Evolutionary conservation across 2,888 invertebrate genomes (phyloP).

Genomic region (Labia minor): DNA sequence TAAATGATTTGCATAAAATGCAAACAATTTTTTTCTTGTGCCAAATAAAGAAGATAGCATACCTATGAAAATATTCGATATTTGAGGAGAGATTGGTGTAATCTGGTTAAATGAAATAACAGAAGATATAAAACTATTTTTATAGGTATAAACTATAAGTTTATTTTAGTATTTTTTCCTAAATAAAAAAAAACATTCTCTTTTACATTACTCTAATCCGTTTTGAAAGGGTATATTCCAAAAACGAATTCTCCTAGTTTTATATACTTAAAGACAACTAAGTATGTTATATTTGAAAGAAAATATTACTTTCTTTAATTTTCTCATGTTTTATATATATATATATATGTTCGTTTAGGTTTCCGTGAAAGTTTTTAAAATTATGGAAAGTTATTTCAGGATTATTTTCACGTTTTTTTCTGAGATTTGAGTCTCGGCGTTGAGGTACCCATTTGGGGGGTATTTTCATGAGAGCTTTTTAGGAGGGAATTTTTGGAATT

Average conservation of each 20-base stretch:
- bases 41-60: not conserved
- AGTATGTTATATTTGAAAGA: not conserved
- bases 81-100: not conserved
- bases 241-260: not conserved
- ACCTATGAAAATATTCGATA: not conserved
- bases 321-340: not conserved
- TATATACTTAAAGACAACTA: not conserved
- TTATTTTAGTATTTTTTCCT: not conserved
- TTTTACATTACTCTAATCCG: not conserved
- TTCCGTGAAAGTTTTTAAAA: no score
- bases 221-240: not conserved
- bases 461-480: no score
- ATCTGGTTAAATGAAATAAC: not conserved
- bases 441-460: no score
- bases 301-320: not conserved
- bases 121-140: slow-evolving; percentile 13
- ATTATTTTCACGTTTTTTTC: no score
- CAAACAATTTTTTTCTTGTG: slow-evolving; percentile 13
- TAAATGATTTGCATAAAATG: not conserved
- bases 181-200: not conserved
- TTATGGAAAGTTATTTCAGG: no score
- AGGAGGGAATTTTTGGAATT: no score
- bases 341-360: no score
- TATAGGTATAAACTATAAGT: slow-evolving; percentile 1
- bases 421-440: no score